These are phyloP conservation scores for Ormyrus labotus DNA, from an alignment of 2,888 invertebrate genomes.

Conservation along the genomic window DNA sequence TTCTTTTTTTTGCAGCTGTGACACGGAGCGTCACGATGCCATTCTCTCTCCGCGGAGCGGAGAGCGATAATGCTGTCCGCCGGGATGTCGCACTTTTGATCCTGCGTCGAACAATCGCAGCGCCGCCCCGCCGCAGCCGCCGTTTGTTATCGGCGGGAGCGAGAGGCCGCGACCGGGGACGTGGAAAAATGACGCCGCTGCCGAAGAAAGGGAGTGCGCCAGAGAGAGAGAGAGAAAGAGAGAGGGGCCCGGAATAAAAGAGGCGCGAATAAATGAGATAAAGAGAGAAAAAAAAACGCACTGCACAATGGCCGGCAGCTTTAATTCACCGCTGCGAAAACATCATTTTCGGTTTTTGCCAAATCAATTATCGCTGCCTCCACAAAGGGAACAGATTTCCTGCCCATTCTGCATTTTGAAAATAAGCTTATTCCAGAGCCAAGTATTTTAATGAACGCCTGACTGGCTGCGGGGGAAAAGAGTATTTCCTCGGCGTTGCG, in stretches of 20 bases:
- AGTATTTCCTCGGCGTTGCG: background rate
- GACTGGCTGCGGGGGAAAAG: too few relatives aligned
- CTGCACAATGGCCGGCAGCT: background rate
- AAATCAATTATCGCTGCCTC: too few relatives aligned
- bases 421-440: background rate
- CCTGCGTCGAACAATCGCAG: constrained; percentile 32
- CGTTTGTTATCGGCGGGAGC: constrained; percentile 25
- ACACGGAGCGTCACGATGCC: background rate
- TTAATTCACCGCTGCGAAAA: too few relatives aligned
- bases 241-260: background rate
- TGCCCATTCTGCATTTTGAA: too few relatives aligned
- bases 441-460: background rate
- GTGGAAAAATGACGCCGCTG: constrained; percentile 21
- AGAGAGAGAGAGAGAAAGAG: background rate
- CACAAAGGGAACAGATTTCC: too few relatives aligned
- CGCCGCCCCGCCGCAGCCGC: background rate
- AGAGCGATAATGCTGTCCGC: constrained; percentile 44
- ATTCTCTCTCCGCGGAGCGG: background rate
- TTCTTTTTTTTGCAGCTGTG: constrained; percentile 1
- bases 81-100: constrained; percentile 48
- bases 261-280: background rate
- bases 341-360: too few relatives aligned
- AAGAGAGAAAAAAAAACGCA: background rate
- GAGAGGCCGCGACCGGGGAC: background rate
- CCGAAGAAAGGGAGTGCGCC: background rate